Conservation (phyloP, 2,888 invertebrate species). For the Spodoptera exigua region DNA sequence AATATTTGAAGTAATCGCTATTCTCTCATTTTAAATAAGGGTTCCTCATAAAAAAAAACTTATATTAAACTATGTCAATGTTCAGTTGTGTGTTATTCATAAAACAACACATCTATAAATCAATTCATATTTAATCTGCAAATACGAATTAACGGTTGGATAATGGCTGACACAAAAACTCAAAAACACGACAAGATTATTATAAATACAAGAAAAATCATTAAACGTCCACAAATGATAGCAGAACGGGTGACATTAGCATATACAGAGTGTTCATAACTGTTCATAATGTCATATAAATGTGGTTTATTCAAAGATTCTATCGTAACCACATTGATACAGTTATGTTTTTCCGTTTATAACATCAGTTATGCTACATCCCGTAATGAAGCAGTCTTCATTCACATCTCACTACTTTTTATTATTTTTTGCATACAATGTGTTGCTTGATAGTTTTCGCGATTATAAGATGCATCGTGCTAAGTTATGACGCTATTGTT, state of each 20-base stretch:
- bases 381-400: constrained; percentile 40
- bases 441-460: constrained; percentile 26
- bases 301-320: constrained; percentile 69
- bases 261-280: constrained; percentile 65
- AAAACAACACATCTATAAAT: too few relatives aligned
- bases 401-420: constrained; percentile 36
- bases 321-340: constrained; percentile 64
- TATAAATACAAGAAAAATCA: constrained; percentile 29
- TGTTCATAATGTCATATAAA: constrained; percentile 70
- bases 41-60: too few relatives aligned
- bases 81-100: too few relatives aligned
- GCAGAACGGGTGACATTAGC: constrained; percentile 61
- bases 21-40: too few relatives aligned
- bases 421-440: constrained; percentile 35
- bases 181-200: background rate
- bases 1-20: too few relatives aligned
- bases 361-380: constrained; percentile 27
- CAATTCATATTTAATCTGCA: too few relatives aligned
- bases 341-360: constrained; percentile 61
- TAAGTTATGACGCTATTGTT: constrained; percentile 43
- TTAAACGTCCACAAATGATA: constrained; percentile 40
- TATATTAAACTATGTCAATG: too few relatives aligned
- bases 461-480: constrained; percentile 26
- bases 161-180: background rate
- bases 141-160: background rate